Evolutionary conservation across 2,113 vertebrate genomes (phyloP), one percentile per base, ranked within the genome.

Genomic region (Chlamydotis undulata): DNA sequence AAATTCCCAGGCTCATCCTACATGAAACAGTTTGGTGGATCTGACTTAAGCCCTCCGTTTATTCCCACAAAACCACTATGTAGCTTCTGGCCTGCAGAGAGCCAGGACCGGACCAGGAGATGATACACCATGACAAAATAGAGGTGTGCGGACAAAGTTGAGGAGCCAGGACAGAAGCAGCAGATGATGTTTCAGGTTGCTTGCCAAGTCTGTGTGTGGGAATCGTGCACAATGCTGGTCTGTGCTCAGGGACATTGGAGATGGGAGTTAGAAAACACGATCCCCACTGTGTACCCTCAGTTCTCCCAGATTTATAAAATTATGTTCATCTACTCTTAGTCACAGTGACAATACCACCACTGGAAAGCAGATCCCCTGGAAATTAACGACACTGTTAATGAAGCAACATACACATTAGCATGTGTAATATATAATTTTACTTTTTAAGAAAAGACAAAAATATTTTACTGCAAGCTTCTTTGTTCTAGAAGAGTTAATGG

Each of bases 171-270:
- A 67, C 55, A 84, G 88, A 91, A 95, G 71, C 47, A 61, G 77
- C 83, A 83, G 83, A 81, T 71, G 93, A 92, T 65, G 45, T 91
- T 87, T 87, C 86, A 82, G 41, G 65, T 47, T 52, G 43, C 87
- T 60, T 92, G 95, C 89, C 96, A 87, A 90, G 57, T 63, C 83
- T 68, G 60, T 4, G 3, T 85, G 86, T 43, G 78, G 71, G 57
- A 83, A 93, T 63, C 1, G 10, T 79, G 69, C 71, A 95, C 91
- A 96, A 87, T 83, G 95, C 63, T 71, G 56, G 59, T 89, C 59
- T 92, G 77, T 85, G 82, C 74, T 91, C 77, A 95, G 83, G 73
- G 93, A 96, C 89, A 89, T 50, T 68, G 92, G 91, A 86, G 65
- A 94, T 73, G 50, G 52, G 77, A 87, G 89, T 94, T 89, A 89